phyloP scores from a whole-genome alignment of 2,888 invertebrate species.

The Hololepta plana region DNA sequence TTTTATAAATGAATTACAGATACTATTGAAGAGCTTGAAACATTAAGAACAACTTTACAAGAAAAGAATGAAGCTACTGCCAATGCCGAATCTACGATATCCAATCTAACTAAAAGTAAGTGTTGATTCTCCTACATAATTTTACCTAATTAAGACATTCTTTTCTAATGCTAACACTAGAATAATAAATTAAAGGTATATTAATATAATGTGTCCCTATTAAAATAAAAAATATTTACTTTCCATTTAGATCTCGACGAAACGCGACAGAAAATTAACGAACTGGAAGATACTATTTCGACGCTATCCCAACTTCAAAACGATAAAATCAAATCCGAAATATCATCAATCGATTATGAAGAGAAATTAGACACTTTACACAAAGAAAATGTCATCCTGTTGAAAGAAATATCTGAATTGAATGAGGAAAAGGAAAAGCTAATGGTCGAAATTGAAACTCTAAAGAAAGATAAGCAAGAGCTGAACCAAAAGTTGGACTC shows the following conservation, averaged over 20 bases:
- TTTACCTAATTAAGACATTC: no score
- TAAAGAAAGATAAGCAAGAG: conserved; percentile 41
- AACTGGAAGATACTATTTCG: conserved; percentile 39
- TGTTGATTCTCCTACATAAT: no score
- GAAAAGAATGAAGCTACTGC: no score
- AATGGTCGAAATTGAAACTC: conserved; percentile 32
- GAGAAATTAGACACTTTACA: conserved; percentile 46
- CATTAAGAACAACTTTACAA: no score
- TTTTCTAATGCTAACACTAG: no score
- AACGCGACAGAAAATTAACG: conserved; percentile 41
- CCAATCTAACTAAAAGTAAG: no score
- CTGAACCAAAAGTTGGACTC: conserved; percentile 41
- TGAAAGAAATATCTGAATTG: conserved; percentile 29
- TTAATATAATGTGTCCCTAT: no score
- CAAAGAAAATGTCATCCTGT: conserved; percentile 30
- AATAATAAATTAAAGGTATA: no score
- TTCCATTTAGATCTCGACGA: conserved; percentile 32
- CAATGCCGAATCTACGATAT: no score
- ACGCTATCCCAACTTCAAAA: conserved; percentile 44
- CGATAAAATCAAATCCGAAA: conserved; percentile 57
- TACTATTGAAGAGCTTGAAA: no score
- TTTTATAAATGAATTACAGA: no score
- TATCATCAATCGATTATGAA: conserved; percentile 60
- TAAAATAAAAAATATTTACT: conserved; percentile 5
- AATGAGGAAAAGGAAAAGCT: conserved; percentile 38